Evolutionary conservation across 2,888 invertebrate genomes (phyloP).

Genomic region (Ctena decussata): DNA sequence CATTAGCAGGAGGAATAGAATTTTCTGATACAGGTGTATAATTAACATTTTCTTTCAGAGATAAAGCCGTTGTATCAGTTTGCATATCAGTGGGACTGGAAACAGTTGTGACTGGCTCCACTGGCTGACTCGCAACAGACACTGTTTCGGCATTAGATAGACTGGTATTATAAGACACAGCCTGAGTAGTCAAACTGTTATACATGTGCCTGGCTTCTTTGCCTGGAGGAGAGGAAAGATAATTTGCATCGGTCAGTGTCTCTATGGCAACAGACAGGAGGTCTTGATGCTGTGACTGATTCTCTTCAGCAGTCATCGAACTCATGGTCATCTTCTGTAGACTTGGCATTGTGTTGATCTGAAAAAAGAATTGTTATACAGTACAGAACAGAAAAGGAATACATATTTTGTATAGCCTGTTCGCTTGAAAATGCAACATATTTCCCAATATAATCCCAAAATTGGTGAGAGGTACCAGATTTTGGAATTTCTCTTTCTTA

Average conservation of each 20-base stretch:
- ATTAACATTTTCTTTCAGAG: no score
- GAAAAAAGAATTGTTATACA: no score
- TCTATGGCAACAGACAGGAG: constrained; percentile 64
- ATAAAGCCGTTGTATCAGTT: not conserved
- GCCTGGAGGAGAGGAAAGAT: not conserved
- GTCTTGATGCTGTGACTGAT: constrained; percentile 60
- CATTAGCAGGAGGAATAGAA: not conserved
- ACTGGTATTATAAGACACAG: not conserved
- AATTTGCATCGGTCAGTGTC: constrained; percentile 42
- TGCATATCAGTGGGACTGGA: not conserved
- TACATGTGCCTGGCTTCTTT: not conserved
- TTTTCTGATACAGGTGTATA: not conserved
- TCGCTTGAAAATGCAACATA: no score
- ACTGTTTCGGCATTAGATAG: not conserved
- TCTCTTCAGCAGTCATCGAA: constrained; percentile 26
- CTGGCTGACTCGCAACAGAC: not conserved
- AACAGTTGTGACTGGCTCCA: not conserved
- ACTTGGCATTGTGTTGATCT: constrained; percentile 9
- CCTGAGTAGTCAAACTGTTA: not conserved
- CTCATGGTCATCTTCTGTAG: constrained; percentile 14
- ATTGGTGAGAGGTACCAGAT: no score
- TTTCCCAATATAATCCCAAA: no score
- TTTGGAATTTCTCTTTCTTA: no score
- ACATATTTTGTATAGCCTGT: no score
- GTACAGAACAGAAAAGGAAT: no score